These are phyloP conservation scores for Daubentonia madagascariensis DNA, from an alignment of 2,113 vertebrate genomes.

Conservation along the genomic window DNA sequence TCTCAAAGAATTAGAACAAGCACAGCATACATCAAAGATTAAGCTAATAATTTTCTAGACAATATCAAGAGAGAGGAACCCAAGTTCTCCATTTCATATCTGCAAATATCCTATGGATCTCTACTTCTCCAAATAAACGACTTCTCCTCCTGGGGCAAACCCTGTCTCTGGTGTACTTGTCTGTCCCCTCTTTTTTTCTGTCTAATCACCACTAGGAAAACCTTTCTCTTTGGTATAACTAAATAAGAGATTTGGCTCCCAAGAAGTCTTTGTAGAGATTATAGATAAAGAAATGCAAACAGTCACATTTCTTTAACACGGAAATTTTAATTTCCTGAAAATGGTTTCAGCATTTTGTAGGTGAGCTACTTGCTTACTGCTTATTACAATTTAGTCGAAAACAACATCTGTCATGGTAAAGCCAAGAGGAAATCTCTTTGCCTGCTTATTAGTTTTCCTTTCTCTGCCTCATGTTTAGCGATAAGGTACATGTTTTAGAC, in stretches of 20 bases:
- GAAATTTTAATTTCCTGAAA: background rate
- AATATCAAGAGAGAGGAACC: background rate
- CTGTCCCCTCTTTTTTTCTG: background rate
- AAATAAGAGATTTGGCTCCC: constrained; percentile 32
- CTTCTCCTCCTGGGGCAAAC: background rate
- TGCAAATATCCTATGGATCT: background rate
- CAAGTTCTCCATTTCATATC: background rate
- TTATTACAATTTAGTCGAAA: background rate
- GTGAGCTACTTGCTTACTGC: background rate
- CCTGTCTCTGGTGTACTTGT: background rate
- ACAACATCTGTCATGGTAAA: background rate
- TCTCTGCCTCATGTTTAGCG: background rate
- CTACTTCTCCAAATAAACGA: background rate
- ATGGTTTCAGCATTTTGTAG: background rate
- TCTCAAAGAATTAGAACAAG: background rate
- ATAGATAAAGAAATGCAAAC: constrained; percentile 43
- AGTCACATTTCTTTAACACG: constrained; percentile 7
- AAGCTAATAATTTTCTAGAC: background rate
- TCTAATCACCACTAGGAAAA: background rate
- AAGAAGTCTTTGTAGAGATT: constrained; percentile 51
- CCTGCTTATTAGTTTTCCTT: background rate
- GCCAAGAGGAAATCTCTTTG: background rate
- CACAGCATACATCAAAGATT: background rate
- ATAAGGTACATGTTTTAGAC: background rate
- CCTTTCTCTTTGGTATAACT: background rate